Evolutionary conservation across 2,797 vertebrate species (phyloP).

Genomic region (Petrocephalus schoutedeni): DNA sequence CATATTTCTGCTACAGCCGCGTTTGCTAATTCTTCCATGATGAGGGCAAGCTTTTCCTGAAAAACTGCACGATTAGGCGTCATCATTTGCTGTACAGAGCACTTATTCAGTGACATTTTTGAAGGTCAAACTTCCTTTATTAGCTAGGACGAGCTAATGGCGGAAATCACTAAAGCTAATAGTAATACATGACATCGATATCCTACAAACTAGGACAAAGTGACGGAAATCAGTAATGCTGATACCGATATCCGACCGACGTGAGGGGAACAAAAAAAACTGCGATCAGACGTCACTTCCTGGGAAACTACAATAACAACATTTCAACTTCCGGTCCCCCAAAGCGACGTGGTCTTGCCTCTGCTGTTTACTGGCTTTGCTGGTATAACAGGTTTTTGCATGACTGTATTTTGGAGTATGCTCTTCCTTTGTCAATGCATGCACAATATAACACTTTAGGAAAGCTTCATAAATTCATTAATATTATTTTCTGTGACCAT

Average conservation of each 20-base stretch:
- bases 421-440: background rate
- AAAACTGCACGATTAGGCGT: slow-evolving; percentile 16
- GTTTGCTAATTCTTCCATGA: slow-evolving; percentile 32
- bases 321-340: slow-evolving; percentile 1
- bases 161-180: background rate
- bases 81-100: background rate
- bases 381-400: background rate
- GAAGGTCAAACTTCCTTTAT: background rate
- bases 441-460: background rate
- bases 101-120: background rate
- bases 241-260: background rate
- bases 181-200: background rate
- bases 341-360: background rate
- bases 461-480: background rate
- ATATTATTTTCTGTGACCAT: background rate
- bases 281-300: background rate
- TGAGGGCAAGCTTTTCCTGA: slow-evolving; percentile 28
- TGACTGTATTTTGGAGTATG: background rate
- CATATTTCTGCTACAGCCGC: slow-evolving; percentile 32
- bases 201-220: background rate
- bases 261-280: background rate
- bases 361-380: background rate
- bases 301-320: background rate
- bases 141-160: background rate
- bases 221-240: background rate